Evolutionary conservation across 1,140 invertebrate species (phyloP).

Genomic region (Drosophila teissieri): DNA sequence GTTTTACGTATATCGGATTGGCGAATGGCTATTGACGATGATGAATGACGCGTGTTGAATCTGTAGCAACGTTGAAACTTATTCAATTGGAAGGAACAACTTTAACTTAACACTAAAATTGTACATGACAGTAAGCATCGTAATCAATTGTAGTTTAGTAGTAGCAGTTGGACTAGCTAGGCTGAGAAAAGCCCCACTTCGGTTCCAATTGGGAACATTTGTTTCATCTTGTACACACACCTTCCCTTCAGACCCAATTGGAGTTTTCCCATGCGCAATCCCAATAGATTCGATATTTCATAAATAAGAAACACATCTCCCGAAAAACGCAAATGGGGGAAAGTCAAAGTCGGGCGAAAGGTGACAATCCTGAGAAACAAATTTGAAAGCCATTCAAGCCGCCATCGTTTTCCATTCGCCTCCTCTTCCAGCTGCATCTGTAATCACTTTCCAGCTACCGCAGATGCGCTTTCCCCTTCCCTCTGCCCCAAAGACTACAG

Average conservation of each 20-base stretch:
- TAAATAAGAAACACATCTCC: slow-evolving; percentile 45
- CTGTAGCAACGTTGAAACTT: slow-evolving; percentile 9
- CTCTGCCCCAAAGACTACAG: slow-evolving; percentile 5
- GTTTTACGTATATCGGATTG: slow-evolving; percentile 12
- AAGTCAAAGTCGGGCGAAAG: slow-evolving; percentile 47
- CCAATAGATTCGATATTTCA: slow-evolving; percentile 47
- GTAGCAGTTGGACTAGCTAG: not conserved
- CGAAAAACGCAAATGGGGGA: slow-evolving; percentile 47
- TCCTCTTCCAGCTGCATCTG: slow-evolving; percentile 14
- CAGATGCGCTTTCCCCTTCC: slow-evolving; percentile 43
- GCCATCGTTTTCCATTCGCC: not conserved
- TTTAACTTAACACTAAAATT: not conserved
- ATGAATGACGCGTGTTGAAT: slow-evolving; percentile 29
- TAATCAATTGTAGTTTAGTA: no score
- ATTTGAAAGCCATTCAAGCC: slow-evolving; percentile 40
- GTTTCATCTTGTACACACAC: not conserved
- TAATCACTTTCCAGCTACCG: slow-evolving; percentile 49
- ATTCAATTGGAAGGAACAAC: not conserved
- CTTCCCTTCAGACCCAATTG: slow-evolving; percentile 15
- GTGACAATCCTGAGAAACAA: slow-evolving; percentile 75
- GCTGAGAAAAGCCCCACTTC: not conserved
- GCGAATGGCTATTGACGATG: slow-evolving; percentile 32
- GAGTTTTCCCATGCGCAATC: slow-evolving; percentile 47
- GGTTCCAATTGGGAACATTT: slow-evolving; percentile 18
- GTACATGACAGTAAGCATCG: not conserved